phyloP scores from a whole-genome alignment of 2,888 invertebrate species.

The Polyommatus iphigenia region DNA sequence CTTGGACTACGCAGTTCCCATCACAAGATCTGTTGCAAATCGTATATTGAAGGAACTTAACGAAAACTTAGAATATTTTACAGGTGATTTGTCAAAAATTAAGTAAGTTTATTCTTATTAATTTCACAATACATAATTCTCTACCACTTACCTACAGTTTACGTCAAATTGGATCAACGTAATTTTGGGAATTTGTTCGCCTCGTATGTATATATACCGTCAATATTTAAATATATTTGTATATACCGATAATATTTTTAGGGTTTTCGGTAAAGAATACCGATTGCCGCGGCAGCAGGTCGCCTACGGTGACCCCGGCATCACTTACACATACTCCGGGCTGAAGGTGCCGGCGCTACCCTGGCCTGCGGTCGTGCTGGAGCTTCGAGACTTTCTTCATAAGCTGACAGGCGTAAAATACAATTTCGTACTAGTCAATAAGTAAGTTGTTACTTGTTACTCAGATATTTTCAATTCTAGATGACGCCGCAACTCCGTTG shows the following conservation, averaged over 20 bases:
- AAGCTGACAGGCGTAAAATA: constrained; percentile 77
- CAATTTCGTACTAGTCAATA: constrained; percentile 84
- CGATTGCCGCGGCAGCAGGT: constrained; percentile 85
- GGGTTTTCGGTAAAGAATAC: constrained; percentile 84
- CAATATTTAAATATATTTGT: no score
- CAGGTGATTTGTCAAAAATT: constrained; percentile 82
- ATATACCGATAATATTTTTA: constrained; percentile 40
- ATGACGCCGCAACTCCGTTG: no score
- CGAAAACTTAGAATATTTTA: constrained; percentile 80
- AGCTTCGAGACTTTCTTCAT: constrained; percentile 74
- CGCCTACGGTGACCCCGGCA: constrained; percentile 83
- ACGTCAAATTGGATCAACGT: no score
- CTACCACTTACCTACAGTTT: no score
- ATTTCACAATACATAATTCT: no score
- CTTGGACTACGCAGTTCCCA: constrained; percentile 77
- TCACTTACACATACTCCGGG: constrained; percentile 84
- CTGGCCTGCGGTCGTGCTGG: constrained; percentile 79
- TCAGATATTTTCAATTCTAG: no score
- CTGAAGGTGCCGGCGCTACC: constrained; percentile 82
- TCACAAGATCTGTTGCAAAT: constrained; percentile 68
- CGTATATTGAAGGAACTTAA: constrained; percentile 76
- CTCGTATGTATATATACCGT: no score
- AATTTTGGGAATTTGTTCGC: no score
- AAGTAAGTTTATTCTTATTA: constrained; percentile 53
- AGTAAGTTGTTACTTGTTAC: constrained; percentile 62